These are phyloP conservation scores for Physella acuta DNA, from an alignment of 1,140 invertebrate genomes.

Conservation along the genomic window DNA sequence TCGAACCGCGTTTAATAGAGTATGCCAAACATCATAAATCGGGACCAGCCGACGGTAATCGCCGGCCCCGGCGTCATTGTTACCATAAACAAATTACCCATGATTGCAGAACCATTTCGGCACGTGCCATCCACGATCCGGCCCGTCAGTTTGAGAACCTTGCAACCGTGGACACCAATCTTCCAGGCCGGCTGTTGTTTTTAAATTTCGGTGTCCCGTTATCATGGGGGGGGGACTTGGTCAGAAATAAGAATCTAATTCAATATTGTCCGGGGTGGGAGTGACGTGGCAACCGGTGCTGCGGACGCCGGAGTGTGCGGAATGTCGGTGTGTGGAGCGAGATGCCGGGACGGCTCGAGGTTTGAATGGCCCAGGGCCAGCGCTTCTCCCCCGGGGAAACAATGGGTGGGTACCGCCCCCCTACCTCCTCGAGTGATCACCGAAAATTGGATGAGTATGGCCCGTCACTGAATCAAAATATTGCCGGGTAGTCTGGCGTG, in stretches of 20 bases:
- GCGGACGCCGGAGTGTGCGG: neutral
- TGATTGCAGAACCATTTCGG: neutral
- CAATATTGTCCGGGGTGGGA: conserved; percentile 1
- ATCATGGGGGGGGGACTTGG: neutral
- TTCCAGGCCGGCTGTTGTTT: conserved; percentile 12
- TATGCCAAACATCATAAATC: conserved; percentile 20
- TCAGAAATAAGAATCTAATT: conserved; percentile 4
- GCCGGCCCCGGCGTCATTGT: neutral
- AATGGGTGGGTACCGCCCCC: no score
- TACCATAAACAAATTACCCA: conserved; percentile 18
- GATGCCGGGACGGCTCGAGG: neutral
- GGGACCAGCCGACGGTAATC: conserved; percentile 15
- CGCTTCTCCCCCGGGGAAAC: neutral
- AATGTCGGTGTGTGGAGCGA: neutral
- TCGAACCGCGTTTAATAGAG: conserved; percentile 12
- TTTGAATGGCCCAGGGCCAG: neutral
- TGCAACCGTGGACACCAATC: neutral
- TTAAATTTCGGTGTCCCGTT: neutral
- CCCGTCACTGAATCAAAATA: no score
- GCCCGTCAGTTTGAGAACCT: neutral
- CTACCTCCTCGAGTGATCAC: conserved; percentile 1
- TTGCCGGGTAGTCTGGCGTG: no score
- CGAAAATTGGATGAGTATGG: neutral
- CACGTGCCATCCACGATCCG: neutral
- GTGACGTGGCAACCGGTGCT: neutral